phyloP scores from a whole-genome alignment of 2,113 vertebrate species.

The Orthonyx spaldingii region DNA sequence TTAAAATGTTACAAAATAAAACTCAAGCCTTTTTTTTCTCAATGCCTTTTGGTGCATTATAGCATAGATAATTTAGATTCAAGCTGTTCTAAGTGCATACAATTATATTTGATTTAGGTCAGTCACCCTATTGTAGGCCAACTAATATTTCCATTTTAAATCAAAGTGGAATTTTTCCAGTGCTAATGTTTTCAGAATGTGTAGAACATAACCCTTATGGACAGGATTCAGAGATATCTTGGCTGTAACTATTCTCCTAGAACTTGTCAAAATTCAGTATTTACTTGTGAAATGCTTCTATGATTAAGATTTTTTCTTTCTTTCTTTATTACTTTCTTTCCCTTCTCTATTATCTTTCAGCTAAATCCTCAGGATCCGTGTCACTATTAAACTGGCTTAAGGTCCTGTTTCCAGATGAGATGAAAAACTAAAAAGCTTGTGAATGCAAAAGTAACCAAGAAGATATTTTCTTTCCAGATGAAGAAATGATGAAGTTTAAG shows the following conservation, averaged over 20 bases:
- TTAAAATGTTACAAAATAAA: conserved; percentile 45
- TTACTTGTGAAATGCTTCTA: neutral
- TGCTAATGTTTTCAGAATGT: neutral
- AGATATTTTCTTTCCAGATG: conserved; percentile 18
- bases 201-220: neutral
- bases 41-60: neutral
- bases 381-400: conserved; percentile 52
- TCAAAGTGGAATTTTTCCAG: neutral
- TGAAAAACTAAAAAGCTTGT: conserved; percentile 52
- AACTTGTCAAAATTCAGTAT: neutral
- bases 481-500: conserved; percentile 35
- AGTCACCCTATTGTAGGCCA: neutral
- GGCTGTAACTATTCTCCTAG: neutral
- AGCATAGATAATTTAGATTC: conserved; percentile 53
- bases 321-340: no score
- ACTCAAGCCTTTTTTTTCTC: conserved; percentile 13
- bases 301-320: neutral
- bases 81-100: conserved; percentile 15
- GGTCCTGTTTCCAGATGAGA: conserved; percentile 32
- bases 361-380: conserved; percentile 29
- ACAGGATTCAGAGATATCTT: neutral
- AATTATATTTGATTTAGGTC: conserved; percentile 61
- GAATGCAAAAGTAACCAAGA: conserved; percentile 27
- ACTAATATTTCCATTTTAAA: conserved; percentile 49
- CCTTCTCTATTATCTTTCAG: conserved; percentile 13